Percentiles rank a stretch among this genome's conserved stretches.
These are phyloP conservation scores for Willisornis vidua DNA, from an alignment of 2,113 vertebrate species.

Conservation along the genomic window DNA sequence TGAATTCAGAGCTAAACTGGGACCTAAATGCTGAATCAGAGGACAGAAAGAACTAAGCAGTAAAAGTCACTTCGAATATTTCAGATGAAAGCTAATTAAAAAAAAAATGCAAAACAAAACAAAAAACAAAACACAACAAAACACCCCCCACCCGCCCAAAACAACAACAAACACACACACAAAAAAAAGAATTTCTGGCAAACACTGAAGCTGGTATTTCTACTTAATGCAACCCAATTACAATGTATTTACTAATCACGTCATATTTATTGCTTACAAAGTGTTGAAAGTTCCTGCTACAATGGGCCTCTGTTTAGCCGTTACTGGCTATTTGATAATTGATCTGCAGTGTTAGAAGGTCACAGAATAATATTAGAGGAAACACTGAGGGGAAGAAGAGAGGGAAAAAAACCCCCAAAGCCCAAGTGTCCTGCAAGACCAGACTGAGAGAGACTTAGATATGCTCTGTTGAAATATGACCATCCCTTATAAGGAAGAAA, in stretches of 20 bases:
- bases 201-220: neutral
- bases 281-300: neutral
- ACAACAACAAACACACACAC: too few relatives aligned
- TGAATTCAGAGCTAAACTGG: neutral
- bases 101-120: too few relatives aligned
- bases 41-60: neutral
- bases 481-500: constrained; percentile 44
- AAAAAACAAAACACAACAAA: too few relatives aligned
- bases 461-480: neutral
- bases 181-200: neutral
- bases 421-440: neutral
- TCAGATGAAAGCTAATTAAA: neutral
- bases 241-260: neutral
- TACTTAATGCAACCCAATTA: neutral
- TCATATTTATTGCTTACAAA: neutral
- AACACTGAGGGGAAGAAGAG: fast-evolving
- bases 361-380: neutral
- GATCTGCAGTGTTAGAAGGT: neutral
- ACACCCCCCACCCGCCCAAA: too few relatives aligned
- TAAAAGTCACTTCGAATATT: neutral
- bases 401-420: neutral
- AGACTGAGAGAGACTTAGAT: neutral
- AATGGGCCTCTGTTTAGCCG: neutral
- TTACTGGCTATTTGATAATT: neutral
- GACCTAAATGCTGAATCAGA: neutral